phyloP scores from a whole-genome alignment of 2,797 vertebrate species.

The Pristis pectinata region DNA sequence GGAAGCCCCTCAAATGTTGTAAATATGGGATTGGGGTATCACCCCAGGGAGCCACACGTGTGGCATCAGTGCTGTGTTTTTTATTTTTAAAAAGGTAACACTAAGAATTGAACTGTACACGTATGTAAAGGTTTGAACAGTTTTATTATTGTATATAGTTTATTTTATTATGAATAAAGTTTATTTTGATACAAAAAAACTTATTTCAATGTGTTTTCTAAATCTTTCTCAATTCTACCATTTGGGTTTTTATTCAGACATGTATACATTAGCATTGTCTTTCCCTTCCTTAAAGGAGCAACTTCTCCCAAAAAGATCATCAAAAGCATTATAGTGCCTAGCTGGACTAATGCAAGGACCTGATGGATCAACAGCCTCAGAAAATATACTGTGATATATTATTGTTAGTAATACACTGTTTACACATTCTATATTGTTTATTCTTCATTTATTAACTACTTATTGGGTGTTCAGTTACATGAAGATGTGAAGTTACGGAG shows the following conservation, averaged over 20 bases:
- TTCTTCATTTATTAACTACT: not conserved
- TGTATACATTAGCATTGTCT: not conserved
- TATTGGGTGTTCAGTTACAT: not conserved
- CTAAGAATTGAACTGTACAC: no score
- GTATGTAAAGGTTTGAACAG: no score
- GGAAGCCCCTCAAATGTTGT: no score
- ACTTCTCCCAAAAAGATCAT: not conserved
- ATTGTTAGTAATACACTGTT: not conserved
- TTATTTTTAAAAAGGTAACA: no score
- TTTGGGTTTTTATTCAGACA: not conserved
- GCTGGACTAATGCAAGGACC: not conserved
- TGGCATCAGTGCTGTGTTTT: no score
- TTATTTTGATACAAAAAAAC: no score
- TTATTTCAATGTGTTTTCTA: not conserved
- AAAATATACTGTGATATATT: not conserved
- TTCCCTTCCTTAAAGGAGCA: not conserved
- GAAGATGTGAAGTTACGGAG: not conserved
- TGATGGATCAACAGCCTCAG: not conserved
- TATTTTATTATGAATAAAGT: no score
- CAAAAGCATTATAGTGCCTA: not conserved
- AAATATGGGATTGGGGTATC: no score
- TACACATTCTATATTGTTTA: not conserved
- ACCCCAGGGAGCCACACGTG: no score
- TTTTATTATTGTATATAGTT: no score
- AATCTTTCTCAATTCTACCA: not conserved